phyloP scores from a whole-genome alignment of 1,140 invertebrate genomes.

The Rhynchophorus ferrugineus region DNA sequence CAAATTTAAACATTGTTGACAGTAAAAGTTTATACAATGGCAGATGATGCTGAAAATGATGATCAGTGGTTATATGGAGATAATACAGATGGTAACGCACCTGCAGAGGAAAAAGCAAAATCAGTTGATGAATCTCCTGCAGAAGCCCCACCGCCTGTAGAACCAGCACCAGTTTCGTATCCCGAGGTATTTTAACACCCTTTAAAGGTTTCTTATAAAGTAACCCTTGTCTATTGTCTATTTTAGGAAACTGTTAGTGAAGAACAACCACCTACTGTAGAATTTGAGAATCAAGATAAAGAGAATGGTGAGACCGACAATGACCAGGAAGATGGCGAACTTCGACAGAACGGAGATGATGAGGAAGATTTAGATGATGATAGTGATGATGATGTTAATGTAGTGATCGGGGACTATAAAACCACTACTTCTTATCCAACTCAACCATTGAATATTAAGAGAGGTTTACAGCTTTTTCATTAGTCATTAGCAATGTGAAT shows the following conservation, averaged over 20 bases:
- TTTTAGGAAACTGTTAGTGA: conserved; percentile 25
- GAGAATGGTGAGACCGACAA: conserved; percentile 44
- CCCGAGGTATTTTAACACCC: conserved; percentile 9
- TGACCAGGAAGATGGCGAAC: conserved; percentile 46
- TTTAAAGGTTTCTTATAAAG: neutral
- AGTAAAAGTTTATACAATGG: too few species aligned
- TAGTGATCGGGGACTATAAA: conserved; percentile 79
- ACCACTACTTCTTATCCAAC: conserved; percentile 55
- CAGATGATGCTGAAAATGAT: conserved; percentile 51
- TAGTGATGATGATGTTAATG: conserved; percentile 75
- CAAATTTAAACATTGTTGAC: too few species aligned
- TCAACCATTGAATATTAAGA: conserved; percentile 55
- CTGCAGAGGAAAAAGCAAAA: conserved; percentile 23
- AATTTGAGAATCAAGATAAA: conserved; percentile 24
- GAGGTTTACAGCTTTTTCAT: conserved; percentile 28
- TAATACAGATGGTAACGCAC: conserved; percentile 32
- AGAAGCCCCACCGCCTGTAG: conserved; percentile 1
- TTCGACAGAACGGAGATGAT: conserved; percentile 49
- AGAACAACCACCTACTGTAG: conserved; percentile 28
- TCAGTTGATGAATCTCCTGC: conserved; percentile 15
- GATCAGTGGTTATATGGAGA: conserved; percentile 62
- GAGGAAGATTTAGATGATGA: conserved; percentile 67
- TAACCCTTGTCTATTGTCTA: conserved; percentile 4
- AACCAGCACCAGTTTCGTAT: conserved; percentile 6
- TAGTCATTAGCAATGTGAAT: neutral